Evolutionary conservation across 1,140 invertebrate species (phyloP).

Genomic region (Hormaphis cornu): DNA sequence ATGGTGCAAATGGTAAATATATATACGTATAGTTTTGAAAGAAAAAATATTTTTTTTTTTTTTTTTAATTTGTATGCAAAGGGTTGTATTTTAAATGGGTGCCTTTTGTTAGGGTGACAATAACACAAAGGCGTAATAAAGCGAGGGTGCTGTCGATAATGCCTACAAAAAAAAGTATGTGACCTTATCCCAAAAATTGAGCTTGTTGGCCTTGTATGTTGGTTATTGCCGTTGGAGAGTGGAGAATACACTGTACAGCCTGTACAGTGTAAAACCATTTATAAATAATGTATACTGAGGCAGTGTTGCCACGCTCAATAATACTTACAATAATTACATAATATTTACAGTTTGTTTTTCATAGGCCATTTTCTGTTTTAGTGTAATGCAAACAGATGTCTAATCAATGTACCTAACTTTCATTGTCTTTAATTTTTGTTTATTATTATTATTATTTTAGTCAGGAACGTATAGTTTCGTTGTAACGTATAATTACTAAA

Average conservation of each 20-base stretch:
- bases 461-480: no score
- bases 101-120: constrained; percentile 16
- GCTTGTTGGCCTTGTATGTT: not conserved
- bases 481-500: not conserved
- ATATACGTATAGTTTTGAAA: not conserved
- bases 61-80: not conserved
- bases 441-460: no score
- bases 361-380: no score
- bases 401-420: no score
- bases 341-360: no score
- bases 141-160: not conserved
- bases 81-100: constrained; percentile 12
- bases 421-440: no score
- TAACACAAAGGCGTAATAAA: no score
- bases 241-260: not conserved
- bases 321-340: not conserved
- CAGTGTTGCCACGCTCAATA: not conserved
- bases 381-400: not conserved
- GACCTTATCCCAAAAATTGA: constrained; percentile 19
- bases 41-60: constrained; percentile 23
- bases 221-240: not conserved
- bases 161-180: no score
- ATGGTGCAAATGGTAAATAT: constrained; percentile 79
- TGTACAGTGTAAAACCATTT: no score
- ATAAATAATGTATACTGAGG: no score